phyloP scores from a whole-genome alignment of 2,797 vertebrate genomes.

The Cephalopachus bancanus region DNA sequence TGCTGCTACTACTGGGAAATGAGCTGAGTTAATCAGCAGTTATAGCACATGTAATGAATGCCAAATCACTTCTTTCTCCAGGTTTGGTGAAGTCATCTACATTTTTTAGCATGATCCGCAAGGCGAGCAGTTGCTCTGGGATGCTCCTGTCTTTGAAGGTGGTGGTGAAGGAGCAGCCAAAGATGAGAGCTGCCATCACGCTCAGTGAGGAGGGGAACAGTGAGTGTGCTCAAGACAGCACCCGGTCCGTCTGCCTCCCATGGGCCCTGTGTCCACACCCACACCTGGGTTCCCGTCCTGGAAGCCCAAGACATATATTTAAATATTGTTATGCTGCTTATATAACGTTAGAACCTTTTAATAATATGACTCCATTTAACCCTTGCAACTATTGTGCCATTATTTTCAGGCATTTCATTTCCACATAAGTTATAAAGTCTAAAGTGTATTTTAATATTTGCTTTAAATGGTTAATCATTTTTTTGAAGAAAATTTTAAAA shows the following conservation, averaged over 20 bases:
- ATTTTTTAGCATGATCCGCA: constrained; percentile 96
- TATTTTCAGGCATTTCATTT: neutral
- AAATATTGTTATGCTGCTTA: neutral
- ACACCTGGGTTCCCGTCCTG: neutral
- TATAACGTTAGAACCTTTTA: neutral
- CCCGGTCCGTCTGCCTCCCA: constrained; percentile 93
- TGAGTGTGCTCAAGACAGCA: constrained; percentile 96
- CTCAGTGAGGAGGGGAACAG: constrained; percentile 97
- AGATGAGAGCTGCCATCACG: constrained; percentile 97
- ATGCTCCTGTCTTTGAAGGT: constrained; percentile 96
- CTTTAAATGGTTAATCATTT: neutral
- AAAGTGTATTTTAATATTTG: neutral
- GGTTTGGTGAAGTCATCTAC: constrained; percentile 98
- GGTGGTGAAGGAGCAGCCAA: constrained; percentile 97
- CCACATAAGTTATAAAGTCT: neutral
- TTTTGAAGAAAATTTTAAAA: neutral
- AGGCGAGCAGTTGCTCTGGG: constrained; percentile 94
- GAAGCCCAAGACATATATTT: neutral
- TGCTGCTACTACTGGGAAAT: neutral
- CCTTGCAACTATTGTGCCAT: neutral
- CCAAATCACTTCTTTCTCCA: constrained; percentile 96
- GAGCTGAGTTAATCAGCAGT: constrained; percentile 89
- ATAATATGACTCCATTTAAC: neutral
- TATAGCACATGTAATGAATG: constrained; percentile 96
- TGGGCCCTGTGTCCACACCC: neutral